Evolutionary conservation across 2,888 invertebrate genomes (phyloP), one percentile per base, ranked within the genome.

Genomic region (Cerceris ruficornis): DNA sequence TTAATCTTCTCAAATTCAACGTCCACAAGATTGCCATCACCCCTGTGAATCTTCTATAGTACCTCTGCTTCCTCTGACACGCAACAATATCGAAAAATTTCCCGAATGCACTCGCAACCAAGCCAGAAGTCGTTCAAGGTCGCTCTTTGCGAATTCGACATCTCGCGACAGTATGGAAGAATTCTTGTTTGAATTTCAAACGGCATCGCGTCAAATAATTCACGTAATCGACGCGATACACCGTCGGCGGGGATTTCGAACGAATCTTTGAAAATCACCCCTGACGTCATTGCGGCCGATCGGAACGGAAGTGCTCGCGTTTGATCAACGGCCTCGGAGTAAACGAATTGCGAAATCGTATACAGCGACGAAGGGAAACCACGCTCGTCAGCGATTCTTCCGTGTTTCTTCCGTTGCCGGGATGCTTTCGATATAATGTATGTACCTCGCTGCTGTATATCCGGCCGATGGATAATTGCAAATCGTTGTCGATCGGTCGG

Each of bases 261-360:
- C 4, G 28, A 28, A 28, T 28, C 28, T 28, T 28, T 4, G 28
- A 57, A 43, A 57, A 50, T 42, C 42, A 59, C 52, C 67, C 14
- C 49, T 55, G 59, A 52, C 69, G 64, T 28, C 28, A 59, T 64
- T 59, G 39, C 50, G 58, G 17, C 28, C 50, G 52, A 55, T 65
- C 61, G 50, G 43, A 46, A 58, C 50, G 57, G 2, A 28, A 52
- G 11, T 46, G 8, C 46, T 46, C 52, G 52, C n/a, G n/a, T 13
- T n/a, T 7, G 17, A 50, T 50, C n/a, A 11, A 50, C 50, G 50
- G 50, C 50, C 50, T 50, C 55, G 69, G 41, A 39, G 39, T 43
- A 55, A 49, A 57, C 8, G 14, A 17, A 9, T 17, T 5, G 13
- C 1, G 50, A 15, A 17, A 14, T 13, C 0, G 39, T 14, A 41